phyloP scores from a whole-genome alignment of 2,113 vertebrate genomes.

The Thalassoma bifasciatum region DNA sequence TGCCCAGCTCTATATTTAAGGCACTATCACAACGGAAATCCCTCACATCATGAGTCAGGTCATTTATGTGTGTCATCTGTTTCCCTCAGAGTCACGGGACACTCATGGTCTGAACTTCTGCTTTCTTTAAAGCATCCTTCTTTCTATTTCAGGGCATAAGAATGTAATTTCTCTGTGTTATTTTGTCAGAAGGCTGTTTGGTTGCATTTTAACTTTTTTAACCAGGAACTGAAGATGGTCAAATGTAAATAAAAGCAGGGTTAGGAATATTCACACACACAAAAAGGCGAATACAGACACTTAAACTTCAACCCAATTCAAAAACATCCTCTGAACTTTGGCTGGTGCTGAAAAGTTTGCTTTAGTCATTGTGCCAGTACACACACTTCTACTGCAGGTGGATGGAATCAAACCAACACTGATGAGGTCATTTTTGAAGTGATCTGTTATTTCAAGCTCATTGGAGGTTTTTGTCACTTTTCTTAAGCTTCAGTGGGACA shows the following conservation, averaged over 20 bases:
- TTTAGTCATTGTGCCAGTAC: not conserved
- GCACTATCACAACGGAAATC: conserved; percentile 11
- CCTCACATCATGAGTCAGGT: conserved; percentile 9
- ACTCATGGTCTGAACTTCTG: not conserved
- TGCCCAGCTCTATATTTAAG: not conserved
- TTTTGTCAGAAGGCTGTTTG: not conserved
- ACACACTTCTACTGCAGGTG: not conserved
- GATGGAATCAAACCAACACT: conserved; percentile 23
- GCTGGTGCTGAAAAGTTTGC: conserved; percentile 1
- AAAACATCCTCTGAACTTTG: not conserved
- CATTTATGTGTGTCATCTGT: not conserved
- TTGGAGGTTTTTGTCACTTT: conserved; percentile 6
- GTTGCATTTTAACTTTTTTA: not conserved
- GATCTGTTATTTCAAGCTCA: conserved; percentile 12
- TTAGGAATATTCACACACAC: not conserved
- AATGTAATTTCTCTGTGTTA: not conserved
- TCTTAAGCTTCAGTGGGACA: not conserved
- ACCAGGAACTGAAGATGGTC: too few species aligned
- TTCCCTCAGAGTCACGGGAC: conserved; percentile 19
- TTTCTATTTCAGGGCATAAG: not conserved
- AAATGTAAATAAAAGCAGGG: not conserved
- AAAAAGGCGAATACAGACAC: not conserved
- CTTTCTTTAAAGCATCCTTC: not conserved
- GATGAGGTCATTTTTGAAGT: conserved; percentile 22
- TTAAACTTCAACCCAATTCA: not conserved